Percentiles rank a stretch among this genome's conserved stretches.
Evolutionary conservation across 2,888 invertebrate genomes (phyloP).

Genomic region (Selenia dentaria): DNA sequence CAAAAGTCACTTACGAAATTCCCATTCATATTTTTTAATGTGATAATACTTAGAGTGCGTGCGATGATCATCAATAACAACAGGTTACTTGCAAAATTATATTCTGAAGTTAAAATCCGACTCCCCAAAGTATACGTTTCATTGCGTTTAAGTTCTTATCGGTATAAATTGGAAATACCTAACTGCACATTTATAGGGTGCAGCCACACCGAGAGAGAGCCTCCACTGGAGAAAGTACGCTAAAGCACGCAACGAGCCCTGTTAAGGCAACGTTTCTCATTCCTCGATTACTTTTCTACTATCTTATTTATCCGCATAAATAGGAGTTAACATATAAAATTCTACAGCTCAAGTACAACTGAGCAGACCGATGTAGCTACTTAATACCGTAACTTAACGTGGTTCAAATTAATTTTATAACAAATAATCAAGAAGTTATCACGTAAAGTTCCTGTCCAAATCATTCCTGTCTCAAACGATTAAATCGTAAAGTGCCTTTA

Average conservation of each 20-base stretch:
- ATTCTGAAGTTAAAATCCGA: neutral
- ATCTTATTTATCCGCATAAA: slow-evolving; percentile 25
- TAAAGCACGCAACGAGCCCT: slow-evolving; percentile 55
- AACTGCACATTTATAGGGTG: slow-evolving; percentile 50
- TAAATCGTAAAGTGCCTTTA: slow-evolving; percentile 12
- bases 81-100: too few relatives aligned
- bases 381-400: too few relatives aligned
- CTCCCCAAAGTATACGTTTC: slow-evolving; percentile 15
- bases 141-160: slow-evolving; percentile 28
- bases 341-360: too few relatives aligned
- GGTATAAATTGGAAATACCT: slow-evolving; percentile 34
- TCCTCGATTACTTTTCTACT: slow-evolving; percentile 46
- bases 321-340: too few relatives aligned
- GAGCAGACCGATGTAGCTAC: too few relatives aligned
- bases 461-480: neutral
- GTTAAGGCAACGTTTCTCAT: slow-evolving; percentile 77
- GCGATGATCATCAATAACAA: too few relatives aligned
- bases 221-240: slow-evolving; percentile 67
- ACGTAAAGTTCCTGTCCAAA: slow-evolving; percentile 2
- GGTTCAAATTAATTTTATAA: neutral
- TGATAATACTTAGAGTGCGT: too few relatives aligned
- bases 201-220: slow-evolving; percentile 51
- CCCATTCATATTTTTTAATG: too few relatives aligned
- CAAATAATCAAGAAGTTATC: neutral
- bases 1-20: too few relatives aligned